Conservation (phyloP, 1,140 invertebrate species). For the Nasonia vitripennis region DNA sequence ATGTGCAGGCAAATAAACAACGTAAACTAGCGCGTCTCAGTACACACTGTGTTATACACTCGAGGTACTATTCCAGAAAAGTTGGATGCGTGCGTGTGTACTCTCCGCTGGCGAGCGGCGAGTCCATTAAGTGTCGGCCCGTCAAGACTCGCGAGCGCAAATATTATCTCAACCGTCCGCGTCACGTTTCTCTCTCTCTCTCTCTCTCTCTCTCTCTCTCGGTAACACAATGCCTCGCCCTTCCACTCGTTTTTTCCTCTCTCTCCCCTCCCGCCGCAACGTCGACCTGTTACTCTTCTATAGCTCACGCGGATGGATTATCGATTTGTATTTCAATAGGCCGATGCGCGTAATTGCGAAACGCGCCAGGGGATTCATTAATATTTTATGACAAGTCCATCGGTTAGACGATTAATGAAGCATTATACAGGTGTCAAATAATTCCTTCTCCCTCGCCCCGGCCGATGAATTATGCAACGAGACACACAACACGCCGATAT, state of each 20-base stretch:
- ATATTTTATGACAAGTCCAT: conserved; percentile 5
- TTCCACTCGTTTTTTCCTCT: neutral
- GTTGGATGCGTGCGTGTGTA: neutral
- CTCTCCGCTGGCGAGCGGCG: neutral
- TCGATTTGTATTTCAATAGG: neutral
- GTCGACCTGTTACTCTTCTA: neutral
- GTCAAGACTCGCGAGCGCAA: neutral
- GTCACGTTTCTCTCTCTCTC: neutral
- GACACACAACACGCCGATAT: neutral
- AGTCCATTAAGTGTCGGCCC: neutral
- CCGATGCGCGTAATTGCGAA: neutral
- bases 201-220: neutral
- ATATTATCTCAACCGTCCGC: conserved; percentile 13
- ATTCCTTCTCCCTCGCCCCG: neutral
- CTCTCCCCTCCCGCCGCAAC: neutral
- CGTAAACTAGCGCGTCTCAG: neutral
- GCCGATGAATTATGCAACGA: neutral
- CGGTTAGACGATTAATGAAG: neutral
- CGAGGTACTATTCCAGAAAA: neutral
- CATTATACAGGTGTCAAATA: conserved; percentile 4
- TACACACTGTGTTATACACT: neutral
- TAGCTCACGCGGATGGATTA: neutral
- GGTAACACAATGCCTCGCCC: neutral
- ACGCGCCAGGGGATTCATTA: neutral
- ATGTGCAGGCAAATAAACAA: neutral